phyloP scores from a whole-genome alignment of 2,888 invertebrate genomes.

The Protophormia terraenovae region DNA sequence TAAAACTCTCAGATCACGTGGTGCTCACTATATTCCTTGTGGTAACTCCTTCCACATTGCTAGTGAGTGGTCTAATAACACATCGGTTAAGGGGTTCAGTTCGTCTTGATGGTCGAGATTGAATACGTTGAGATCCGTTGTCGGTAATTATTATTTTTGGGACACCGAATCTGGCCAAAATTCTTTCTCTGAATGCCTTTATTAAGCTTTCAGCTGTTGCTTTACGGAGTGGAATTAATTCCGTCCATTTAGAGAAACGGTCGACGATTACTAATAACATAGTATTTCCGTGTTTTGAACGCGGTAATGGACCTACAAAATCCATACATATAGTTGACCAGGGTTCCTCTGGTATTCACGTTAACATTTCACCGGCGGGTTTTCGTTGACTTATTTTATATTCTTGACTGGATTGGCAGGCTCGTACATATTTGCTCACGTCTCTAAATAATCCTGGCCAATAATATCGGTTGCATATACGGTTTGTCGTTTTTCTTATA shows the following conservation, averaged over 20 bases:
- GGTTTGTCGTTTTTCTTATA: not conserved
- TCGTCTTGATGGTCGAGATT: not conserved
- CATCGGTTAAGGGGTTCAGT: not conserved
- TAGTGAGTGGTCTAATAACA: not conserved
- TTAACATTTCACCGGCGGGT: not conserved
- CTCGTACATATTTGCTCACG: not conserved
- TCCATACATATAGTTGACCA: not conserved
- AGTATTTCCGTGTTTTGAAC: not conserved
- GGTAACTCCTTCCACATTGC: not conserved
- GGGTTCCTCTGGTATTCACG: not conserved
- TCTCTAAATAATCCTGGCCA: not conserved
- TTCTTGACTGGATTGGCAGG: not conserved
- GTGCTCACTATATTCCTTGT: too few relatives aligned
- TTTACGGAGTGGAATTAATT: not conserved
- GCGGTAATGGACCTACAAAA: not conserved
- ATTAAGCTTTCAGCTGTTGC: not conserved
- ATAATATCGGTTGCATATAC: too few relatives aligned
- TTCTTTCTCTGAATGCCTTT: not conserved
- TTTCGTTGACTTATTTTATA: not conserved
- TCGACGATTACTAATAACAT: not conserved
- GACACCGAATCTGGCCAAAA: not conserved
- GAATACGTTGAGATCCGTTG: not conserved
- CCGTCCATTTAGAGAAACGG: not conserved
- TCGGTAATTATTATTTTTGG: not conserved
- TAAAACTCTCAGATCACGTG: too few relatives aligned